Base-by-base conservation (phyloP, 2,113 vertebrate genomes). In the Dicaeum eximium region DNA sequence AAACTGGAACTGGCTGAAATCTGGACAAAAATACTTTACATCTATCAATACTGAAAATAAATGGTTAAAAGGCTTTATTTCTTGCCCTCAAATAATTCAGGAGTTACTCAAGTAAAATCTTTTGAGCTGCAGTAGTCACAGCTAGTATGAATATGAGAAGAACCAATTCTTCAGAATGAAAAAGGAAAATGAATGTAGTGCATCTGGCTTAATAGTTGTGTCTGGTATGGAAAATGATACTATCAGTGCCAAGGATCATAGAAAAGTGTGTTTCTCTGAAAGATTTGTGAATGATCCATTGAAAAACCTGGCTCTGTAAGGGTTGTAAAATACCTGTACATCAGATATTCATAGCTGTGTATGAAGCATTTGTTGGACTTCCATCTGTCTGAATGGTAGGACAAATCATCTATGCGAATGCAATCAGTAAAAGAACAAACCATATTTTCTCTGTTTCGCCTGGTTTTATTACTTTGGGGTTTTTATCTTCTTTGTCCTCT, bases 281-380 rank as follows among this genome's bases (percentile, higher is more conserved):
- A 93, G 35, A 70, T 77, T 89, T 88, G 64, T 94, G 92, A 96
- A 92, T 85, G 73, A 90, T 82, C 58, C 85, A 71, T 78, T 88
- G 42, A 94, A 96, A 86, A 92, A 38, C 57, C 69, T 94, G 66
- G 51, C 80, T 66, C 22, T 53, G 21, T 50, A 50, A 78, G 7
- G 5, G 75, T 12, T 61, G n/a, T 87, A 79, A 95, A 96, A 91
- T 92, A 85, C 12, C 69, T 91, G 57, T 78, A 77, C 13, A 27
- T 79, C 74, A 88, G 62, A 60, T 84, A 74, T 48, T 47, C 72
- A 37, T 42, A 50, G 37, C 50, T 92, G 17, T 80, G 19, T n/a
- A 45, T 81, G 72, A 88, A 33, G 27, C 37, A 78, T 78, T 31
- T 71, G 28, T 83, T 77, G 88, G n/a, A 80, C 21, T 88, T 77